Percentiles rank a stretch among this genome's conserved stretches.
phyloP scores from a whole-genome alignment of 2,797 vertebrate genomes.

The Coregonus sp. region DNA sequence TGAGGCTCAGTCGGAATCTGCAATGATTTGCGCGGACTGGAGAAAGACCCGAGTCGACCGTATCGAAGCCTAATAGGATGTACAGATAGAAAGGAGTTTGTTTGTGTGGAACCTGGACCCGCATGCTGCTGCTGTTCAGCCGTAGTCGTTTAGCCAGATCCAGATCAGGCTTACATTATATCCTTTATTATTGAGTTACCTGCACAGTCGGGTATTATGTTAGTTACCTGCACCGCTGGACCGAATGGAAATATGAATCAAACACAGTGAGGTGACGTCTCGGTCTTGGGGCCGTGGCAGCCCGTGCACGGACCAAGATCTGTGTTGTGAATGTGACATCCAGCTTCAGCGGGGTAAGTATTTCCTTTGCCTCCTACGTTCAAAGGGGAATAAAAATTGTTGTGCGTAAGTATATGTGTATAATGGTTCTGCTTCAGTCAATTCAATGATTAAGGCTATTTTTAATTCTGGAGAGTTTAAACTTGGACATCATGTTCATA shows the following conservation, averaged over 20 bases:
- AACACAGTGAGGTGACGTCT: constrained; percentile 11
- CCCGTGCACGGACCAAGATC: background rate
- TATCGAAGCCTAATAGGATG: background rate
- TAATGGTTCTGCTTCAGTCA: background rate
- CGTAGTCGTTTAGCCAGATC: background rate
- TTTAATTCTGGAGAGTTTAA: background rate
- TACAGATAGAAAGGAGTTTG: background rate
- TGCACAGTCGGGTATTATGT: constrained; percentile 24
- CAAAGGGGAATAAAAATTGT: constrained; percentile 32
- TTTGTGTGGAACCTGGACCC: background rate
- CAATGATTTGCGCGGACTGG: background rate
- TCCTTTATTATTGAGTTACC: constrained; percentile 27
- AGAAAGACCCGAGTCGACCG: background rate
- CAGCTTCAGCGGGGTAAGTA: constrained; percentile 36
- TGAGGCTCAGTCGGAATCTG: background rate
- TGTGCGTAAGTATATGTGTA: background rate
- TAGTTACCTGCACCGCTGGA: constrained; percentile 12
- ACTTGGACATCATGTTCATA: background rate
- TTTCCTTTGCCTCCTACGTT: constrained; percentile 39
- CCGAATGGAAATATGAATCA: constrained; percentile 45
- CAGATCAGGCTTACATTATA: constrained; percentile 4
- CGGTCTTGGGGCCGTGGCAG: constrained; percentile 5
- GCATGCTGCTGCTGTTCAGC: background rate
- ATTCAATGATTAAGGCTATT: background rate
- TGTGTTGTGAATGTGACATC: constrained; percentile 41